Percentiles rank a stretch among this genome's conserved stretches.
phyloP scores from a whole-genome alignment of 2,113 vertebrate species.

The Orthochromis malagaraziensis region DNA sequence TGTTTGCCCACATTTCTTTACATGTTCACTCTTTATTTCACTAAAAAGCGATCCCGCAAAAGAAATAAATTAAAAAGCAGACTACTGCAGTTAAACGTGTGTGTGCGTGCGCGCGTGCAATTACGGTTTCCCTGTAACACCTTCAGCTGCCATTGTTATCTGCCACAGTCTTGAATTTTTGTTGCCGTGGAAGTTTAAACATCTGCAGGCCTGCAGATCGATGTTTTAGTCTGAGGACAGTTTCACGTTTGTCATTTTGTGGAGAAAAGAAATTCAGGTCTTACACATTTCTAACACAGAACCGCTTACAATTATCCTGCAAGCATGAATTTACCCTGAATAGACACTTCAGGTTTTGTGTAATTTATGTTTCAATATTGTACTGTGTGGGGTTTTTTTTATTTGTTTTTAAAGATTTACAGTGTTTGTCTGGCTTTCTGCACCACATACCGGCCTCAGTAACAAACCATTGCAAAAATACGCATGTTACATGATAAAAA shows the following conservation, averaged over 20 bases:
- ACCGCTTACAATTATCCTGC: not conserved
- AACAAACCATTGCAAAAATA: not conserved
- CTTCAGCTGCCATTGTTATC: not conserved
- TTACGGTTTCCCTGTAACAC: not conserved
- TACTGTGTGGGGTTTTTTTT: accelerated
- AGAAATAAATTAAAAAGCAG: not conserved
- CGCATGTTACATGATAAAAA: not conserved
- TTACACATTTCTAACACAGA: not conserved
- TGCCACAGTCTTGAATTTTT: not conserved
- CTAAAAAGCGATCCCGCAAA: accelerated
- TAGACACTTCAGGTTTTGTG: not conserved
- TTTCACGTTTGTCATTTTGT: not conserved
- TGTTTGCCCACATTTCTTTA: not conserved
- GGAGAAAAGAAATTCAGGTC: not conserved
- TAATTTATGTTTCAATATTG: not conserved
- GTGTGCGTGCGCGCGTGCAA: accelerated
- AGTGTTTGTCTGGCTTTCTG: not conserved
- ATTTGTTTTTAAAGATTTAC: not conserved
- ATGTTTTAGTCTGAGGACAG: not conserved
- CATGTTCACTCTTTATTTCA: not conserved
- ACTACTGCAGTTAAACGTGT: not conserved
- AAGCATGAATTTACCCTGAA: not conserved
- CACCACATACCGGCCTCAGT: not conserved
- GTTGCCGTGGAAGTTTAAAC: not conserved
- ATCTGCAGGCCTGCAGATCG: not conserved